Base-by-base conservation (phyloP, 2,888 invertebrate genomes). In the Diarsia brunnea region DNA sequence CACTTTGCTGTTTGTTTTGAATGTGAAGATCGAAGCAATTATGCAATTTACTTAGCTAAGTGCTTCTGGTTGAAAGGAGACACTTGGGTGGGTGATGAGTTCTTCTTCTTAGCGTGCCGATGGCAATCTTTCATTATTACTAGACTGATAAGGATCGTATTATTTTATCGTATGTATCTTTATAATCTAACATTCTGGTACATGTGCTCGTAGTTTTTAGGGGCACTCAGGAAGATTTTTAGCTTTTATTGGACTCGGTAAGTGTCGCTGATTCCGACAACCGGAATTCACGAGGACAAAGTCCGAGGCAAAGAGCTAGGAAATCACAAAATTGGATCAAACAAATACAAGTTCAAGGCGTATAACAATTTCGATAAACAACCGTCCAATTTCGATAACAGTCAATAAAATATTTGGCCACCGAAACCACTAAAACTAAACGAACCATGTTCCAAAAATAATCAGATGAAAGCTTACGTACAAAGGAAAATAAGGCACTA, bases 401-500 rank as follows among this genome's bases (percentile, higher is more conserved):
- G 21, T n/a, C 53, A 19, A 58, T 76, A 72, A 31, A 51, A 43
- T 61, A 75, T 45, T 76, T 69, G 27, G 2, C 12, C 8, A 74
- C 31, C 2, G 38, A 24, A 74, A 51, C n/a, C 38, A 43, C 58
- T 27, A 58, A 60, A 75, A 55, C 43, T n/a, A 51, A 65, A 73
- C 43, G 65, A 60, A 72, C 24, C 63, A 72, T 53, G 10, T 16
- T 58, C 38, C 21, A 68, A n/a, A 45, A 75, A 64, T 64, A 5
- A 53, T 53, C 55, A 49, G 47, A 64, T 38, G 24, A 43, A 53
- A 69, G 19, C 38, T 47, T 45, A 66, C 21, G 5, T 4, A 60
- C n/a, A 60, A 68, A 63, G 5, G 43, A 69, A 68, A 76, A 51
- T 69, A 51, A 58, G 58, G 70, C n/a, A 53, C 21, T 67, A 8